Base-by-base conservation (phyloP, 2,888 invertebrate genomes). In the Euplagia quadripunctaria region DNA sequence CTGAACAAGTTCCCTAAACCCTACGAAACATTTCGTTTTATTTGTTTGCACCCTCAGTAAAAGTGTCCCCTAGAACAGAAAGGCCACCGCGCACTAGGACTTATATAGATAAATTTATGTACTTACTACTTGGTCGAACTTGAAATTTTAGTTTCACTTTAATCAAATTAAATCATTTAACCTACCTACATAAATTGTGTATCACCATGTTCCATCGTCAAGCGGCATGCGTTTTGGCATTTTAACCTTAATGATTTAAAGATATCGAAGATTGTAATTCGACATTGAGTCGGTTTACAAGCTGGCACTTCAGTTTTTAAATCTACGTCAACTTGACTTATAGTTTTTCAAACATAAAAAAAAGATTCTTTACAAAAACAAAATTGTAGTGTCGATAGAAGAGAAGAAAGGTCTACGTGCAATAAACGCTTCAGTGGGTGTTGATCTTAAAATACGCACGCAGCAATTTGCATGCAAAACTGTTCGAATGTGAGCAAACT, bases 1-100 rank as follows among this genome's bases (percentile, higher is more conserved):
- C 76, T 76, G 69, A 77, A 78, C 76, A 72, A 82, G 77, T 82
- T 80, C 74, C 78, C 71, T 64, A 76, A 78, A 75, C 77, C 74
- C 79, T 77, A 75, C 73, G 77, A 76, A 85, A 77, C 77, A 76
- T 81, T 84, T 66, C 78, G 78, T 85, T 87, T 87, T 87, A 88
- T 88, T 88, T 86, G 85, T 87, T 86, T 84, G 82, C 85, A 83
- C 87, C 86, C 85, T 83, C 82, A 73, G 70, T 71, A 70, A 43
- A 77, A 83, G 67, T 82, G 85, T 84, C 86, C 85, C 83, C 81
- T 81, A 76, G 84, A 76, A 75, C 51, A 75, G 49, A 81, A 84
- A 80, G 84, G 78, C 79, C 74, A 76, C 11, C 78, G 80, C 70
- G 41, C 78, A 83, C 74, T 74, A 43, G 70, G 14, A 67, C 64